phyloP scores from a whole-genome alignment of 2,113 vertebrate genomes.

The Protobothrops flavoviridis region DNA sequence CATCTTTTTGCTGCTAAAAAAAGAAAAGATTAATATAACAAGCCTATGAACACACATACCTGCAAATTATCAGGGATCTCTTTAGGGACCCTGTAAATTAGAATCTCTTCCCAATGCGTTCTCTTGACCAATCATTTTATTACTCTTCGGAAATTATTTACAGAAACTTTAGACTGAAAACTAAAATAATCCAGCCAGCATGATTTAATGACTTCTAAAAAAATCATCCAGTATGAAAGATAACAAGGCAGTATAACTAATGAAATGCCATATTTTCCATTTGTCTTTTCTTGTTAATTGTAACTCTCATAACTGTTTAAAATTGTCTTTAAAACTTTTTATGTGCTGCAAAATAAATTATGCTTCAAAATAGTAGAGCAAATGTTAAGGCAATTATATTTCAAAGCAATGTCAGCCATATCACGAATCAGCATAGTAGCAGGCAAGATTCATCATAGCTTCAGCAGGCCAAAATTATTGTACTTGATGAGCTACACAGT shows the following conservation, averaged over 20 bases:
- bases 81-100: neutral
- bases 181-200: neutral
- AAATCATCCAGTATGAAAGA: neutral
- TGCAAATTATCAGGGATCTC: neutral
- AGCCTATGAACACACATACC: neutral
- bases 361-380: neutral
- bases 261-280: slow-evolving; percentile 61
- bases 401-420: neutral
- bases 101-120: neutral
- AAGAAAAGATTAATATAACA: neutral
- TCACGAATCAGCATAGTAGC: neutral
- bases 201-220: neutral
- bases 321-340: slow-evolving; percentile 57
- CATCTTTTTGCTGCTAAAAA: slow-evolving; percentile 87
- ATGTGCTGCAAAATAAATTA: neutral
- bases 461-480: neutral
- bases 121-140: neutral
- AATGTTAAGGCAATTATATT: neutral
- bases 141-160: neutral
- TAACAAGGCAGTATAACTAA: neutral
- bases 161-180: accelerated
- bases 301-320: slow-evolving; percentile 63
- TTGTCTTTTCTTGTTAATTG: slow-evolving; percentile 60
- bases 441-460: neutral
- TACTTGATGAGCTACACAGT: neutral